Evolutionary conservation across 2,888 invertebrate species (phyloP).

Genomic region (Oxycera nigricornis): DNA sequence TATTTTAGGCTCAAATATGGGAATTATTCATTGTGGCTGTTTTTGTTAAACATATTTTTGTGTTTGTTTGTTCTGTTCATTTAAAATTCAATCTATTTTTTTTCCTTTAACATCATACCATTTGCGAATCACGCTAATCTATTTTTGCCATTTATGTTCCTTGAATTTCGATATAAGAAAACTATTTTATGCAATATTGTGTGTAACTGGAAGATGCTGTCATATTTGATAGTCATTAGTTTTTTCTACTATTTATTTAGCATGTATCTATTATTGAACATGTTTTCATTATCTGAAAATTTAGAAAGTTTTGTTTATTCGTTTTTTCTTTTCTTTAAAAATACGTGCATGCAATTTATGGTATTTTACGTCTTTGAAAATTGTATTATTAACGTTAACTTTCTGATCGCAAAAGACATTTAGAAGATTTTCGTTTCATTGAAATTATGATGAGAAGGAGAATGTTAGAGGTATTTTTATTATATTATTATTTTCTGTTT

Average conservation of each 20-base stretch:
- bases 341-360: not conserved
- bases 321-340: not conserved
- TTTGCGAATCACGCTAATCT: no score
- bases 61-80: slow-evolving; percentile 6
- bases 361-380: no score
- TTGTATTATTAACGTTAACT: not conserved
- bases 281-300: slow-evolving; percentile 1
- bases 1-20: no score
- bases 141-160: no score
- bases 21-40: no score
- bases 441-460: no score
- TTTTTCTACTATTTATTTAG: slow-evolving; percentile 51
- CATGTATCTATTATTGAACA: slow-evolving; percentile 9
- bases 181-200: not conserved
- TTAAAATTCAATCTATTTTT: not conserved
- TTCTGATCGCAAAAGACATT: not conserved
- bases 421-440: not conserved
- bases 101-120: slow-evolving; percentile 1
- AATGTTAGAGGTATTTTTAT: not conserved
- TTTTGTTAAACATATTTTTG: slow-evolving; percentile 11
- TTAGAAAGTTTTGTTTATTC: no score
- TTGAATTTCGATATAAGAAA: not conserved
- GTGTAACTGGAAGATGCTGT: slow-evolving; percentile 57
- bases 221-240: slow-evolving; percentile 63
- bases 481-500: not conserved